phyloP scores from a whole-genome alignment of 64 coral and sea anemone genomes.

The Dendronephthya gigantea region DNA sequence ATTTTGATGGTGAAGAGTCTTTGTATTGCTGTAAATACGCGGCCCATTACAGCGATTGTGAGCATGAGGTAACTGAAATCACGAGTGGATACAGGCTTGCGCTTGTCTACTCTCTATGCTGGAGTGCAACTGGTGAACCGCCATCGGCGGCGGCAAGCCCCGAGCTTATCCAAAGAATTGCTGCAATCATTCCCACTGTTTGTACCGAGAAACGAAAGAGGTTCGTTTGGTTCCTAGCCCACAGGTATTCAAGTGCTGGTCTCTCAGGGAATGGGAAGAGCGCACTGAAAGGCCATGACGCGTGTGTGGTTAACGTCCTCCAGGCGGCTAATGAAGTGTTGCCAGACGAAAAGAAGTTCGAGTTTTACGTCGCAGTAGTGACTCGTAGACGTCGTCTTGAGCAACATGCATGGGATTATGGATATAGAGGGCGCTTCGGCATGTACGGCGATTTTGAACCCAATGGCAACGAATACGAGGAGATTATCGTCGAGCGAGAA shows the following conservation, averaged over 20 bases:
- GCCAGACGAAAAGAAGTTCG: slow-evolving; percentile 4
- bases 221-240: neutral
- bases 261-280: neutral
- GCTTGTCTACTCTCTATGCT: slow-evolving; percentile 21
- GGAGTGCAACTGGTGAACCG: slow-evolving; percentile 18
- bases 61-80: slow-evolving; percentile 18
- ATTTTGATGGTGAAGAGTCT: neutral
- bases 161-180: neutral
- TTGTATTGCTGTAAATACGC: slow-evolving; percentile 27
- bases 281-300: slow-evolving; percentile 23
- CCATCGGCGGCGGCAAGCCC: neutral
- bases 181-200: neutral
- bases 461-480: neutral
- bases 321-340: neutral
- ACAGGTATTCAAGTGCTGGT: neutral
- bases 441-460: neutral
- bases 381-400: neutral
- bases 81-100: slow-evolving; percentile 18
- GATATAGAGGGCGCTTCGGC: neutral
- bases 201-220: neutral
- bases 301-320: neutral
- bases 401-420: neutral
- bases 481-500: neutral
- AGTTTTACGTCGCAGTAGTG: slow-evolving; percentile 9
- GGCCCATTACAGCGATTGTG: slow-evolving; percentile 33